Percentiles rank a stretch among this genome's conserved stretches.
Evolutionary conservation across 64 coral and sea anemone species (phyloP).

Genomic region (Porites lutea): DNA sequence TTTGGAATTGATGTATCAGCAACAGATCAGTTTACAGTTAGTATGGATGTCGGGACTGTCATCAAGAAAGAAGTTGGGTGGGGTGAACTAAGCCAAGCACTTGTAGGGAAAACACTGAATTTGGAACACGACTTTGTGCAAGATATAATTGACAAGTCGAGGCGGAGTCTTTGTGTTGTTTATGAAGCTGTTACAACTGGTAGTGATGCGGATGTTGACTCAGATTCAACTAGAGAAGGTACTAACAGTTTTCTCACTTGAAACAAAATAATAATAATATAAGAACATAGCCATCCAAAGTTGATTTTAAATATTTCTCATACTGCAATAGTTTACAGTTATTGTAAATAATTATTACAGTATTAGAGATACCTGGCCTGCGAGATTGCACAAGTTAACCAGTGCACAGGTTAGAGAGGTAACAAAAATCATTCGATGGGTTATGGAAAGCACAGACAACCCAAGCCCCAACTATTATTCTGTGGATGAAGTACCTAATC

Average conservation of each 20-base stretch:
- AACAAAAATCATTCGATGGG: too few relatives aligned
- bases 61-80: slow-evolving; percentile 74
- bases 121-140: slow-evolving; percentile 88
- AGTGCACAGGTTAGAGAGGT: too few relatives aligned
- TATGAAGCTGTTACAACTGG: slow-evolving; percentile 72
- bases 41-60: slow-evolving; percentile 85
- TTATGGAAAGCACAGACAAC: too few relatives aligned
- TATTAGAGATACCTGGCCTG: too few relatives aligned
- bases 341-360: too few relatives aligned
- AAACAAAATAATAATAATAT: background rate
- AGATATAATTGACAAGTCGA: slow-evolving; percentile 45
- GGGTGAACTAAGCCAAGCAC: slow-evolving; percentile 59
- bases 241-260: background rate
- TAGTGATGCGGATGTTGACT: slow-evolving; percentile 66
- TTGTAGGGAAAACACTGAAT: slow-evolving; percentile 64
- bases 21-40: slow-evolving; percentile 74
- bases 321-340: too few relatives aligned
- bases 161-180: slow-evolving; percentile 78
- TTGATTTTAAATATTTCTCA: too few relatives aligned
- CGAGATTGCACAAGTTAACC: too few relatives aligned
- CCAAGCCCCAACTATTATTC: too few relatives aligned
- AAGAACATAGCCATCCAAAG: background rate
- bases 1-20: slow-evolving; percentile 85
- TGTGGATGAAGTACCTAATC: too few relatives aligned
- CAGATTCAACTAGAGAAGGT: slow-evolving; percentile 74